Evolutionary conservation across 2,888 invertebrate species (phyloP), one percentile per base, ranked within the genome.

Genomic region (Acronicta psi): DNA sequence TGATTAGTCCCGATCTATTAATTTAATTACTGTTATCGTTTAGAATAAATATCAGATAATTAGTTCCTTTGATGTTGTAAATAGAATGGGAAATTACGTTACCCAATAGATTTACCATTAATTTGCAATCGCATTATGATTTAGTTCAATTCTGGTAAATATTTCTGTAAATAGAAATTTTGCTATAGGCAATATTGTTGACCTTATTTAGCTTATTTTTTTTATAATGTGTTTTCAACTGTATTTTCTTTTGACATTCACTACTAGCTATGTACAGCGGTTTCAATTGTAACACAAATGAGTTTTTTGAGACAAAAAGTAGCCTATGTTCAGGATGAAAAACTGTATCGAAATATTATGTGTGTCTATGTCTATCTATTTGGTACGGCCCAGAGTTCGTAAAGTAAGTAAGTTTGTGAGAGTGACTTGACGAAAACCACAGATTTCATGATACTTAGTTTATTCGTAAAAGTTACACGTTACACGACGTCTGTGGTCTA

Each of bases 31-130:
- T 8, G 7, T 11, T 0, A 16, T 31, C 37, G 54, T 38, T 31
- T 66, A 44, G 13, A 38, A 36, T 17, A 59, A 68, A 59, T 59
- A 58, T 38, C 42, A 46, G 18, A 25, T 43, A 29, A 65, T 51
- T 54, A 40, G 42, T 71, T 65, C 18, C 23, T 54, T 54, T 54
- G 54, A 59, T 65, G 34, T 34, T 45, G 42, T 51, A 20, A 49
- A 40, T 40, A 36, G 11, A 23, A 42, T 23, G 36, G 5, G 20
- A n/a, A n/a, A 56, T 69, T 63, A 69, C 51, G 46, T 47, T 13
- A 46, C 56, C 56, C 0, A 16, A 10, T 8, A 69, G 50, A 63
- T 65, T 69, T 36, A 41, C 2, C 11, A n/a, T 23, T n/a, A n/a
- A n/a, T n/a, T 3, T 29, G 11, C 29, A n/a, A 9, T 23, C 10